These are phyloP conservation scores for Puma concolor DNA, from an alignment of 2,113 vertebrate genomes.

Conservation along the genomic window DNA sequence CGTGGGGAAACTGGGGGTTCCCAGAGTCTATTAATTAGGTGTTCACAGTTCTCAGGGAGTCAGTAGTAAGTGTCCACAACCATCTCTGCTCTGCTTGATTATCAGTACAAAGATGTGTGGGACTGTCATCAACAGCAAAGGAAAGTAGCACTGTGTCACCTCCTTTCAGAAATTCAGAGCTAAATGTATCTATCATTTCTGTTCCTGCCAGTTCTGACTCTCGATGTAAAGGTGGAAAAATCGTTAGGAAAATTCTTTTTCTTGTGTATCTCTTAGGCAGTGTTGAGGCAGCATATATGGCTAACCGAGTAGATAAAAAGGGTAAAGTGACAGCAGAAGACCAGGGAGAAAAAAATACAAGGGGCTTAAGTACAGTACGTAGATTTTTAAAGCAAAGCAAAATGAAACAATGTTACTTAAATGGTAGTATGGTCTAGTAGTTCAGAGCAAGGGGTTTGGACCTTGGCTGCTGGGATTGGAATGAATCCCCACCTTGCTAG, in stretches of 20 bases:
- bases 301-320: neutral
- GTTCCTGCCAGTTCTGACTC: neutral
- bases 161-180: neutral
- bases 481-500: neutral
- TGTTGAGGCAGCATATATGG: neutral
- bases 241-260: neutral
- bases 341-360: neutral
- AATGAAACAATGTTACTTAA: neutral
- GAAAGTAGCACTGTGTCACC: neutral
- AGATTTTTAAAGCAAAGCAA: constrained; percentile 4
- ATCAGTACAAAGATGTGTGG: neutral
- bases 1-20: neutral
- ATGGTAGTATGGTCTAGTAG: neutral
- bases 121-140: neutral
- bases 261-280: neutral
- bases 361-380: neutral
- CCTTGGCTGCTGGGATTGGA: neutral
- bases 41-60: neutral
- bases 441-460: neutral
- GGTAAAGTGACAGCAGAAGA: neutral
- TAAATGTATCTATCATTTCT: neutral
- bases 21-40: neutral
- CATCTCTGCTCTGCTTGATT: neutral
- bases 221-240: neutral
- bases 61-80: neutral